These are phyloP conservation scores for Forbesichthys papilliferus DNA, from an alignment of 2,113 vertebrate species.

Conservation along the genomic window DNA sequence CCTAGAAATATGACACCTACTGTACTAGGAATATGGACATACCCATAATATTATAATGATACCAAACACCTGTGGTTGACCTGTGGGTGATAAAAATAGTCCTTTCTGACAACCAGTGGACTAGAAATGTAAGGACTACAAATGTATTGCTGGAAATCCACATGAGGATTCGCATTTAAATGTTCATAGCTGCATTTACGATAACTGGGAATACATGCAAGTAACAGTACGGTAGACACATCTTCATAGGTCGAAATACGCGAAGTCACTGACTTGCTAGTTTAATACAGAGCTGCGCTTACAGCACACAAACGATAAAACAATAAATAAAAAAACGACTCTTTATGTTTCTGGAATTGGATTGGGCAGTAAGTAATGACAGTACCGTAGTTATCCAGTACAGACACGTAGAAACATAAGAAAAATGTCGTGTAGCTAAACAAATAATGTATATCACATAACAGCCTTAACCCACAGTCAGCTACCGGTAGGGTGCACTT, in stretches of 20 bases:
- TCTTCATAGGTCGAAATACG: not conserved
- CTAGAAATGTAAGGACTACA: not conserved
- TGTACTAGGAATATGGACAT: conserved; percentile 23
- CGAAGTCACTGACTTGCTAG: conserved; percentile 2
- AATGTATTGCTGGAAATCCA: not conserved
- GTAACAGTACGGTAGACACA: not conserved
- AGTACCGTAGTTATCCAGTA: no score
- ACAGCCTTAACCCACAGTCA: no score
- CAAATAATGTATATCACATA: no score
- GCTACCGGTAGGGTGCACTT: not conserved
- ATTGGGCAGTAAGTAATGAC: not conserved
- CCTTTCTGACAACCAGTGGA: conserved; percentile 16
- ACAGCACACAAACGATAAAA: not conserved
- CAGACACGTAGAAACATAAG: no score
- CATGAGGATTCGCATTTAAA: conserved; percentile 5
- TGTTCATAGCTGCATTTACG: conserved; percentile 3
- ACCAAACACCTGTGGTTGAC: conserved; percentile 56
- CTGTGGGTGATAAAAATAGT: conserved; percentile 55
- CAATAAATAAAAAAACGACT: not conserved
- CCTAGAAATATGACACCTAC: conserved; percentile 26
- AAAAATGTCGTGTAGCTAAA: no score
- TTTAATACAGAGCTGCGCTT: not conserved
- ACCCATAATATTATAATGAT: conserved; percentile 44
- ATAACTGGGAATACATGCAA: conserved; percentile 1
- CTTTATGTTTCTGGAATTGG: not conserved